Evolutionary conservation across 2,888 invertebrate genomes (phyloP).

Genomic region (Sarcophaga variegata): DNA sequence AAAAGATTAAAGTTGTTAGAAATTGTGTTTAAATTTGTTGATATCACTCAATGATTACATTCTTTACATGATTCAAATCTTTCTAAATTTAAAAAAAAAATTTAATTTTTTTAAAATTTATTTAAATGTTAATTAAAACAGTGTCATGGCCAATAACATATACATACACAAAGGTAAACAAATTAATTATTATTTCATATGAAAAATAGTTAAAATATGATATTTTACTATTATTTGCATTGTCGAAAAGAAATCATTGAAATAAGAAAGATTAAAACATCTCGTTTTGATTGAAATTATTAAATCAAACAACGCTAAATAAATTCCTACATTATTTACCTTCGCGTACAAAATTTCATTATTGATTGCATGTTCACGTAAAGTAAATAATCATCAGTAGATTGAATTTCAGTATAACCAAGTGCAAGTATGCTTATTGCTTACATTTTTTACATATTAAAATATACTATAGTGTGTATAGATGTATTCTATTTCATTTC

Average conservation of each 20-base stretch:
- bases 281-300: no score
- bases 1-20: neutral
- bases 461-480: no score
- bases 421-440: neutral
- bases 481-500: no score
- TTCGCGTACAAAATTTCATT: no score
- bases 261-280: no score
- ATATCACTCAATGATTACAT: neutral
- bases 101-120: neutral
- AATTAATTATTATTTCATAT: no score
- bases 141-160: no score
- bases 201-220: neutral
- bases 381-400: neutral
- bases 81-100: neutral
- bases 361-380: neutral
- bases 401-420: neutral
- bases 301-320: no score
- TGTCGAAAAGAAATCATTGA: no score
- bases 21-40: neutral
- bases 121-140: neutral
- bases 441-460: neutral
- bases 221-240: neutral
- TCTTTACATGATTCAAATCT: constrained; percentile 6
- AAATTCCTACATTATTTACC: no score
- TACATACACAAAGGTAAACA: no score